Evolutionary conservation across 1,140 invertebrate species (phyloP).

Genomic region (Condylostylus longicornis): DNA sequence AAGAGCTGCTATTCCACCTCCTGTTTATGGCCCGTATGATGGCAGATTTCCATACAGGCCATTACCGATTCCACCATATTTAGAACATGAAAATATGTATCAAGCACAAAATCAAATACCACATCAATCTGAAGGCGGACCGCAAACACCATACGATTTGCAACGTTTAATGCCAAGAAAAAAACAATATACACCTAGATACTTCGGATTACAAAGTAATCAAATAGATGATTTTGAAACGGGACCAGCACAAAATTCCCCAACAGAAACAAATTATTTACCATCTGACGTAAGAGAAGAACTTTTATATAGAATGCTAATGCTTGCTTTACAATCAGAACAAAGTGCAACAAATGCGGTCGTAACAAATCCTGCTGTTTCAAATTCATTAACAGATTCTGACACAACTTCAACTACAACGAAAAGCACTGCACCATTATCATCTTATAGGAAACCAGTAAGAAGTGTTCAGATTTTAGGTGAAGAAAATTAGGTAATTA

Average conservation of each 20-base stretch:
- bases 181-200: conserved; percentile 19
- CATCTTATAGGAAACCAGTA: conserved; percentile 37
- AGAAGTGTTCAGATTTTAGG: conserved; percentile 45
- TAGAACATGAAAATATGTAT: conserved; percentile 6
- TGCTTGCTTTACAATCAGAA: conserved; percentile 45
- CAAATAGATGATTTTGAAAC: conserved; percentile 32
- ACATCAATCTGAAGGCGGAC: not conserved
- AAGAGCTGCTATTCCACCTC: conserved; percentile 2
- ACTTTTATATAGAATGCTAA: conserved; percentile 48
- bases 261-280: conserved; percentile 46
- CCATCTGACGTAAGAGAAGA: conserved; percentile 51
- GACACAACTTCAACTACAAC: conserved; percentile 18
- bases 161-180: conserved; percentile 4
- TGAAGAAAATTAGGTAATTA: conserved; percentile 34
- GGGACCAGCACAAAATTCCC: too few relatives aligned
- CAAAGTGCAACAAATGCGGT: conserved; percentile 32
- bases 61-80: conserved; percentile 9
- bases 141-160: conserved; percentile 2
- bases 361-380: conserved; percentile 19
- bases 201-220: conserved; percentile 29
- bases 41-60: too few relatives aligned
- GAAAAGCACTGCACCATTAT: conserved; percentile 26
- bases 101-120: conserved; percentile 4
- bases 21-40: conserved; percentile 5
- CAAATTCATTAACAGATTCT: not conserved